phyloP scores from a whole-genome alignment of 2,888 invertebrate genomes.

The Blastobasis adustella region DNA sequence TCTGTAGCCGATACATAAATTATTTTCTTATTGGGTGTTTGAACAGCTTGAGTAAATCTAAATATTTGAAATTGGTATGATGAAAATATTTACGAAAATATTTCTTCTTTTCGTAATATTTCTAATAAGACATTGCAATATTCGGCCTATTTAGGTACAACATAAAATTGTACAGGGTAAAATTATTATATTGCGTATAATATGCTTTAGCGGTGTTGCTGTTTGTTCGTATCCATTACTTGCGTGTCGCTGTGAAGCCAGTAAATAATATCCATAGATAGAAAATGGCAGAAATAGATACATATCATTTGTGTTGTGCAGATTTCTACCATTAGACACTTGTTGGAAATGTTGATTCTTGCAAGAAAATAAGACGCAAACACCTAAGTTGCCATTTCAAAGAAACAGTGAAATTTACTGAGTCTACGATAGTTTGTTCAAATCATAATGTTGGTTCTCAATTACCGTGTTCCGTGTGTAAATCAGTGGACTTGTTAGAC shows the following conservation, averaged over 20 bases:
- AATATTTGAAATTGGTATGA: no score
- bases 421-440: no score
- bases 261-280: not conserved
- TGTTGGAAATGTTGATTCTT: not conserved
- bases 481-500: no score
- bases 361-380: not conserved
- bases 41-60: no score
- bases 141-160: constrained; percentile 19
- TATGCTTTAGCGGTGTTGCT: constrained; percentile 21
- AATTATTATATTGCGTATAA: constrained; percentile 29
- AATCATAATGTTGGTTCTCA: no score
- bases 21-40: no score
- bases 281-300: constrained; percentile 4
- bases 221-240: constrained; percentile 17
- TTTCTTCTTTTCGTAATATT: no score
- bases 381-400: not conserved
- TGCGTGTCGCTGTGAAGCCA: constrained; percentile 6
- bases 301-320: constrained; percentile 5
- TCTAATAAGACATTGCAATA: not conserved
- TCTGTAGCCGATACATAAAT: no score
- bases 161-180: constrained; percentile 57
- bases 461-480: no score
- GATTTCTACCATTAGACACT: constrained; percentile 3
- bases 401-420: no score
- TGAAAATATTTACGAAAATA: no score